phyloP scores from a whole-genome alignment of 2,113 vertebrate genomes.

The Aegithalos caudatus region DNA sequence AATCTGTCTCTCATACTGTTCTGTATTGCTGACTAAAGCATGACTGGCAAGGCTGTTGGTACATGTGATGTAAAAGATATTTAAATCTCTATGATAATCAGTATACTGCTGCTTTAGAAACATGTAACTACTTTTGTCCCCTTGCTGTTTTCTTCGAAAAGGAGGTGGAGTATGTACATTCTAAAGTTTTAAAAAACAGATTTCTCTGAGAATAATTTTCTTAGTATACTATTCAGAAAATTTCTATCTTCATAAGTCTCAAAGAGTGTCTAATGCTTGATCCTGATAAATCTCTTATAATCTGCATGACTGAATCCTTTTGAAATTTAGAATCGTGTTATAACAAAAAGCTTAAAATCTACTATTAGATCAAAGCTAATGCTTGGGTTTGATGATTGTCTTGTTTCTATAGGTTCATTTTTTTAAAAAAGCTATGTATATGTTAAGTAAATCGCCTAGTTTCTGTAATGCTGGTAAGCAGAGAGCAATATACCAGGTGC shows the following conservation, averaged over 20 bases:
- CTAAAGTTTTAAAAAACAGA: not conserved
- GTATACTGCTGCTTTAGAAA: not conserved
- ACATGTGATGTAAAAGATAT: not conserved
- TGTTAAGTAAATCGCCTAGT: not conserved
- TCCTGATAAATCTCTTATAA: not conserved
- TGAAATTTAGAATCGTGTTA: not conserved
- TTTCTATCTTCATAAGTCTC: not conserved
- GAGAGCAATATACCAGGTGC: not conserved
- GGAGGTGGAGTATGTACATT: not conserved
- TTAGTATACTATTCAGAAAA: not conserved
- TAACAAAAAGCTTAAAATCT: not conserved
- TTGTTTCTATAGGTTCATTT: not conserved
- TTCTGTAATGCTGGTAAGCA: not conserved
- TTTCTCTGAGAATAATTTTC: not conserved
- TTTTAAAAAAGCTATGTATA: not conserved
- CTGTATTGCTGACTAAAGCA: constrained; percentile 39
- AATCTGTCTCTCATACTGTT: not conserved
- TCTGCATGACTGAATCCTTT: not conserved
- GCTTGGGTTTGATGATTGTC: not conserved
- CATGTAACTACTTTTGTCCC: not conserved
- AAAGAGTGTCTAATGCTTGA: not conserved
- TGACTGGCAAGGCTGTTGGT: constrained; percentile 30
- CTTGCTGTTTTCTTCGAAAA: not conserved
- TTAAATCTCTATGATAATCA: not conserved
- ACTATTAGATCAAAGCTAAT: not conserved